Base-by-base conservation (phyloP, 2,113 vertebrate species). In the Cyrtonyx montezumae region DNA sequence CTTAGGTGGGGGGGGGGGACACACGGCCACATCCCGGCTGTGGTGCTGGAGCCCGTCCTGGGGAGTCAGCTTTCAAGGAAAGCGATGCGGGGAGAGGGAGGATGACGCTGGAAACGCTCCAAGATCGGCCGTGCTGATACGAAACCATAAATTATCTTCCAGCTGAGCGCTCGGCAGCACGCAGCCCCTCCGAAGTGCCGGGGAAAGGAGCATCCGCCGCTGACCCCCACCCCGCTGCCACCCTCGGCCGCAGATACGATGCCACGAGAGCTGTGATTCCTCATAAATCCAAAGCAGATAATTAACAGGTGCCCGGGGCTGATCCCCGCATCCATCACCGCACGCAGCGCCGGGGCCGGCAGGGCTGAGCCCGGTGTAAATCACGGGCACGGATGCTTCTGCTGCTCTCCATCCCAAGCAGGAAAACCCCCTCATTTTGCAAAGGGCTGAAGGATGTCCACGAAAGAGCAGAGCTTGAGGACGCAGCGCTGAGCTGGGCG, bases 81-180 rank as follows among this genome's bases (percentile, higher is more conserved):
- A 71, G 36, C 46, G 0, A 65, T 17, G 83, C 6, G 11, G 83
- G 93, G 91, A 94, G 84, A 95, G 94, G 93, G 84, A 95, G 92
- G 91, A 88, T 87, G 89, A 94, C 69, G 81, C 81, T 95, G 95
- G 93, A 95, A 95, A 93, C 13, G 75, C 89, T 94, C 94, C 94
- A 95, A 94, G 96, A 96, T 90, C 94, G 85, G 87, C 84, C 11
- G 71, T 21, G 71, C 70, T 32, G 94, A 95, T 94, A 89, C 48
- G 20, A 70, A 94, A 96, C 92, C 85, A 65, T 87, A 36, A 95
- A 96, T 93, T 93, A 93, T 94, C 95, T 69, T 23, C 51, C 25
- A 30, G 79, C 84, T 69, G 84, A 66, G 85, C 55, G 81, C 90
- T 36, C 80, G 13, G 40, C 70, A 66, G 58, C 36, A 36, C 8